These are phyloP conservation scores for Drosophila bifasciata DNA, from an alignment of 1,140 invertebrate genomes.

Conservation along the genomic window DNA sequence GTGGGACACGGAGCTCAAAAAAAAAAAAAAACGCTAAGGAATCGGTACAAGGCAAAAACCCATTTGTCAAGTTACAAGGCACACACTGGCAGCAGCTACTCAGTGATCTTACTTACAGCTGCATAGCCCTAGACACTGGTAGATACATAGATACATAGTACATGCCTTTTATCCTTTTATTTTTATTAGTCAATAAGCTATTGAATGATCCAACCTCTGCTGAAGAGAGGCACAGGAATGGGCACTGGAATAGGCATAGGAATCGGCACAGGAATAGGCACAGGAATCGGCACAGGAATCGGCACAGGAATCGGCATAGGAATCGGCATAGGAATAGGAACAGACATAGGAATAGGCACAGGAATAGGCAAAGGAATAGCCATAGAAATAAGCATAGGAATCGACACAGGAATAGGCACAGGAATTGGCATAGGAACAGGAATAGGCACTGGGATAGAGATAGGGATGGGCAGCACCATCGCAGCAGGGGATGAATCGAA, in stretches of 20 bases:
- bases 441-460: no score
- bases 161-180: slow-evolving; percentile 49
- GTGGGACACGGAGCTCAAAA: slow-evolving; percentile 48
- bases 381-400: no score
- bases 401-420: not conserved
- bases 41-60: slow-evolving; percentile 39
- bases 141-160: no score
- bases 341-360: not conserved
- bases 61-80: slow-evolving; percentile 72
- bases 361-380: no score
- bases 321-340: no score
- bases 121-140: slow-evolving; percentile 10
- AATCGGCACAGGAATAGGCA: not conserved
- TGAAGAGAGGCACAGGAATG: slow-evolving; percentile 19
- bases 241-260: not conserved
- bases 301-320: slow-evolving; percentile 2
- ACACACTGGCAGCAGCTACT: slow-evolving; percentile 42
- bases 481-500: not conserved
- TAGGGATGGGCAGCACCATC: not conserved
- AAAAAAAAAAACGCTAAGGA: slow-evolving; percentile 8
- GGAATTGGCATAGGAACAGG: no score
- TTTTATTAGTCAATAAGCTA: slow-evolving; percentile 68
- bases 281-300: no score
- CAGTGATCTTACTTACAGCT: slow-evolving; percentile 51
- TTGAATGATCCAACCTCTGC: slow-evolving; percentile 61